Evolutionary conservation across 1,140 invertebrate species (phyloP), one percentile per base, ranked within the genome.

Genomic region (Cyclina sinensis): DNA sequence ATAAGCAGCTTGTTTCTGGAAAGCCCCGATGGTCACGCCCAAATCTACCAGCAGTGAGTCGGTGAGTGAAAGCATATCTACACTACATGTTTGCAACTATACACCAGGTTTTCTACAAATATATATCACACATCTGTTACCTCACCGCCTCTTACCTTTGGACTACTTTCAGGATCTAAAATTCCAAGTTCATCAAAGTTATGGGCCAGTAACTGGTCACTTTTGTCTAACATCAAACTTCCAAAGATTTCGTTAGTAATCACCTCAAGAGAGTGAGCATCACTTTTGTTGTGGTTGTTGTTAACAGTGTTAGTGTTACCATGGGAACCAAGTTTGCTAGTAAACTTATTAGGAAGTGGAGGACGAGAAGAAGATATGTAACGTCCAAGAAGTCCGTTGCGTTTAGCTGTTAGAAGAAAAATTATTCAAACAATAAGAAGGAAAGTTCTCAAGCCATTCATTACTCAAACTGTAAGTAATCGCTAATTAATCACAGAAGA

Each of bases 211-310:
- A 86, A 86, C 59, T 48, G 94, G 94, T 92, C 97, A 95, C 76
- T 96, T 95, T 94, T 97, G 96, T 89, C 97, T 97, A 94, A 97
- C 97, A 98, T 95, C 48, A 98, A 95, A 91, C 98, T 97, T 94
- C 98, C 97, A 95, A 98, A 98, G 76, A 98, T 97, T 95, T 97
- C 96, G 96, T 98, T 98, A 32, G 98, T 98, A 62, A 98, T 97
- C 95, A 98, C 97, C 91, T 98, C 97, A 65, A 98, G 95, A 18
- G 92, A 90, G 27, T 68, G 83, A 70, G 73, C 35, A 70, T 86
- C 37, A 62, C 65, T 82, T 70, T 78, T 76, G 80, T 86, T 74
- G 79, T 81, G 81, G 86, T 88, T 82, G 86, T 82, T 82, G 57
- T 84, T 79, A 48, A 35, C 35, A 32, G 11, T 70, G 46, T 79